These are phyloP conservation scores for Tachysurus fulvidraco DNA, from an alignment of 2,113 vertebrate genomes.

Conservation along the genomic window DNA sequence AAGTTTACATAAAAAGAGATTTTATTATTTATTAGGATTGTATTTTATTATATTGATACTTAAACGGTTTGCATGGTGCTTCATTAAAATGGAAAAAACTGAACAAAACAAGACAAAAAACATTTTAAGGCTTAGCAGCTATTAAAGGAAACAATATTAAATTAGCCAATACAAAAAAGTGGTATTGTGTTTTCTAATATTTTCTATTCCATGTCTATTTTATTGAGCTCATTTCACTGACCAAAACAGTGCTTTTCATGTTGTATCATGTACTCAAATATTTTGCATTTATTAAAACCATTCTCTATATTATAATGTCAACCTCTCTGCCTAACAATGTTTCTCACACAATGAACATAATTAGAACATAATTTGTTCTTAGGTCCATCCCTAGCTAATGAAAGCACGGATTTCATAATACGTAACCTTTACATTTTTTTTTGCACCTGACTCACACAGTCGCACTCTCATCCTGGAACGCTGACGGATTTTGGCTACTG, in stretches of 20 bases:
- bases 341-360: slow-evolving; percentile 18
- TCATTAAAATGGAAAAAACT: background rate
- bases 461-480: slow-evolving; percentile 45
- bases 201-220: background rate
- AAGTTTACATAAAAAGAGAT: background rate
- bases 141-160: background rate
- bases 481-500: slow-evolving; percentile 56
- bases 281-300: background rate
- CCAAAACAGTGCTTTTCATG: background rate
- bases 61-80: background rate
- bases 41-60: background rate
- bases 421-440: slow-evolving; percentile 44
- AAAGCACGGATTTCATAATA: slow-evolving; percentile 52
- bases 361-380: slow-evolving; percentile 23
- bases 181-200: background rate
- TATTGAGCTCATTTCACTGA: background rate
- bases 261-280: background rate
- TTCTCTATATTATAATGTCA: background rate
- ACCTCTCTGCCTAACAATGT: background rate
- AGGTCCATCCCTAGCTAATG: slow-evolving; percentile 38
- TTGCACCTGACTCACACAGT: background rate
- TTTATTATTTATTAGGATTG: background rate
- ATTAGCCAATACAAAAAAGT: background rate
- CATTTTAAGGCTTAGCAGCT: background rate
- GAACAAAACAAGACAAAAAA: background rate